phyloP scores from a whole-genome alignment of 2,888 invertebrate species.

The Plutella xylostella region DNA sequence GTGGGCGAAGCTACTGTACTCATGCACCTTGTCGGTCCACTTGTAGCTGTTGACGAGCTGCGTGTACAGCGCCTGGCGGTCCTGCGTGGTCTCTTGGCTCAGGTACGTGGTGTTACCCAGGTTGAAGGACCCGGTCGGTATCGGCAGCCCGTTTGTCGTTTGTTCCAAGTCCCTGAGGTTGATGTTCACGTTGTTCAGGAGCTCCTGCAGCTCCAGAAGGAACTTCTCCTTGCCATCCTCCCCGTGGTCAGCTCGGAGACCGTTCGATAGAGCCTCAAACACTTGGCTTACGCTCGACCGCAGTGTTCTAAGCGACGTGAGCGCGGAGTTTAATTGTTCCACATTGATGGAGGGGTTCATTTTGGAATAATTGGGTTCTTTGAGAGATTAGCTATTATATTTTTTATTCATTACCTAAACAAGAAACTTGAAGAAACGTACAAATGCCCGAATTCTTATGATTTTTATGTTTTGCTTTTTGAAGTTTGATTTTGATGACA shows the following conservation, averaged over 20 bases:
- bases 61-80: slow-evolving; percentile 88
- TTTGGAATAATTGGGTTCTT: slow-evolving; percentile 19
- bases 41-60: slow-evolving; percentile 91
- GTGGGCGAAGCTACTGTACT: slow-evolving; percentile 86
- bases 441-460: no score
- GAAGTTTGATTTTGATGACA: no score
- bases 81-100: slow-evolving; percentile 91
- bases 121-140: slow-evolving; percentile 84
- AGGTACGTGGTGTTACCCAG: slow-evolving; percentile 88
- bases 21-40: slow-evolving; percentile 94
- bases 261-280: slow-evolving; percentile 87
- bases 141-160: slow-evolving; percentile 74
- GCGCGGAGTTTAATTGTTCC: slow-evolving; percentile 79
- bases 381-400: neutral
- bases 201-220: slow-evolving; percentile 83
- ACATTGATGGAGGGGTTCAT: slow-evolving; percentile 43
- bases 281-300: slow-evolving; percentile 87
- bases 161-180: slow-evolving; percentile 89
- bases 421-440: no score
- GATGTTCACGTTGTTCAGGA: slow-evolving; percentile 82
- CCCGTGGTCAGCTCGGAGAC: slow-evolving; percentile 81
- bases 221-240: slow-evolving; percentile 87
- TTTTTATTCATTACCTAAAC: neutral
- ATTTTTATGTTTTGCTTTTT: no score
- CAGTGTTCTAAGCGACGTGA: slow-evolving; percentile 80